phyloP scores from a whole-genome alignment of 2,113 vertebrate genomes.

The Zosterops pallidus region DNA sequence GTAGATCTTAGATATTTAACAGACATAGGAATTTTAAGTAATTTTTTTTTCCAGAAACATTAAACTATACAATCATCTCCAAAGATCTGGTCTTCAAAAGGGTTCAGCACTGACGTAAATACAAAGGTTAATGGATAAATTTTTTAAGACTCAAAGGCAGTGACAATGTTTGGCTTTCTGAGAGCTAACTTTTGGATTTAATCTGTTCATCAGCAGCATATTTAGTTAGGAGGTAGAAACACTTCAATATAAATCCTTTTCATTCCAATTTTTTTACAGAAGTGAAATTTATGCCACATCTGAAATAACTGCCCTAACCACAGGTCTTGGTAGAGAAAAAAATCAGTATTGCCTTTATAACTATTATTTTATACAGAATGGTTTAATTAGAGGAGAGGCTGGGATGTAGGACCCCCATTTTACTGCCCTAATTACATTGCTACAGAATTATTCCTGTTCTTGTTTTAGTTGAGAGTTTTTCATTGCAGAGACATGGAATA shows the following conservation, averaged over 20 bases:
- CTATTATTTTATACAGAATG: not conserved
- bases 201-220: not conserved
- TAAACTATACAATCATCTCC: not conserved
- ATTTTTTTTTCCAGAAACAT: not conserved
- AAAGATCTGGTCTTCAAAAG: not conserved
- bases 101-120: not conserved
- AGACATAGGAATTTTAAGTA: not conserved
- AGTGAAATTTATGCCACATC: not conserved
- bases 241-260: not conserved
- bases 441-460: not conserved
- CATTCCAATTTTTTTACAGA: not conserved
- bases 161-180: not conserved
- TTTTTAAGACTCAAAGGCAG: not conserved
- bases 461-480: not conserved
- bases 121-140: not conserved
- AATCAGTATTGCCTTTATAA: not conserved
- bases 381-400: not conserved
- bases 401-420: not conserved
- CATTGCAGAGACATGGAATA: not conserved
- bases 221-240: not conserved
- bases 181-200: not conserved
- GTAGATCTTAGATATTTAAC: not conserved
- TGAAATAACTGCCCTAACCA: not conserved
- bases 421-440: rapidly evolving
- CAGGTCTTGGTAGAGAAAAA: not conserved